phyloP scores from a whole-genome alignment of 2,888 invertebrate genomes.

The Drosophila meridiana region DNA sequence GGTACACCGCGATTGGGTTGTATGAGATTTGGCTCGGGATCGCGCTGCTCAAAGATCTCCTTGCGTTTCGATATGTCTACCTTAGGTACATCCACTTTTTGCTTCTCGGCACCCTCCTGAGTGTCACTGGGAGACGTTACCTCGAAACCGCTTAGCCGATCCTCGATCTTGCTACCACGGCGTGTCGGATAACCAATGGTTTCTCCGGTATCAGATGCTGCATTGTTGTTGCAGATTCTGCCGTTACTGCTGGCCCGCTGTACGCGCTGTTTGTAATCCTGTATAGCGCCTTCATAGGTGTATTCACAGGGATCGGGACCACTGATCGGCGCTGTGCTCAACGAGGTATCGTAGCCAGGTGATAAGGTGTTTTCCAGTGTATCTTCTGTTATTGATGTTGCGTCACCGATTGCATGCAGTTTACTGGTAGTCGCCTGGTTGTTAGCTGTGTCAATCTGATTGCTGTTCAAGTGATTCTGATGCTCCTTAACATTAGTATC shows the following conservation, averaged over 20 bases:
- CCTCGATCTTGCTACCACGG: slow-evolving; percentile 87
- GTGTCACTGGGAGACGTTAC: slow-evolving; percentile 83
- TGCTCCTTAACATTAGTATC: slow-evolving; percentile 54
- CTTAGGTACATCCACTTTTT: slow-evolving; percentile 89
- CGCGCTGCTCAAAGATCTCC: slow-evolving; percentile 89
- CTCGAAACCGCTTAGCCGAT: slow-evolving; percentile 88
- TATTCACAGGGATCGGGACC: slow-evolving; percentile 92
- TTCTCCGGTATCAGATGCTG: slow-evolving; percentile 76
- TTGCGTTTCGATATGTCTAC: slow-evolving; percentile 92
- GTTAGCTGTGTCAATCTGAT: slow-evolving; percentile 60
- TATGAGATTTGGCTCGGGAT: slow-evolving; percentile 33
- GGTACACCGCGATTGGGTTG: slow-evolving; percentile 46
- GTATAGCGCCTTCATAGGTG: slow-evolving; percentile 94
- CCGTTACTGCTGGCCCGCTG: slow-evolving; percentile 85
- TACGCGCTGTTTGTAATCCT: slow-evolving; percentile 93
- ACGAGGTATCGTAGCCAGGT: slow-evolving; percentile 89
- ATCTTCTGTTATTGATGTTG: slow-evolving; percentile 48
- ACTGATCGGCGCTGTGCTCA: slow-evolving; percentile 89
- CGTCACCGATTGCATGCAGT: slow-evolving; percentile 23
- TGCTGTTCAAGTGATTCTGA: slow-evolving; percentile 64
- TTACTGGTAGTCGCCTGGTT: slow-evolving; percentile 42
- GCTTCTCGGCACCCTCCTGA: slow-evolving; percentile 81
- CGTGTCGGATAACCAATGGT: slow-evolving; percentile 84
- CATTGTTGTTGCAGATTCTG: slow-evolving; percentile 52
- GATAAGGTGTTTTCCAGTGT: slow-evolving; percentile 83